Base-by-base conservation (phyloP, 1,140 invertebrate genomes). In the Aleiodes sp. region DNA sequence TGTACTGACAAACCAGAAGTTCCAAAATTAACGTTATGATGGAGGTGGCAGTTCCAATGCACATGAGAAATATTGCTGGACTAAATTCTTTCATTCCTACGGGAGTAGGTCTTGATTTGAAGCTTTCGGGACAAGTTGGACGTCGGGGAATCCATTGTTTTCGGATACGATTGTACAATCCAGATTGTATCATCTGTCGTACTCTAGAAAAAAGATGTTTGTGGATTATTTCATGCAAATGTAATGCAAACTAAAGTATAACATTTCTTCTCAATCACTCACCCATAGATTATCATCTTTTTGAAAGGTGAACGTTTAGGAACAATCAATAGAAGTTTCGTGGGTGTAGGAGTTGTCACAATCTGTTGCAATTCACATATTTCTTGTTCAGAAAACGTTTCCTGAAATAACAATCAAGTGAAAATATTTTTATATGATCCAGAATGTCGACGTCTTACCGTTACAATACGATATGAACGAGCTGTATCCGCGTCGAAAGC, bases 271-370 rank as follows among this genome's bases (percentile, higher is more conserved):
- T 29, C 57, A 46, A 19, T 60, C 12, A 76, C 78, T 80, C 80
- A 91, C 90, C 89, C 90, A 70, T 88, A 88, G 64, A 87, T 86
- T 4, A 91, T 78, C 57, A 90, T 83, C 78, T 91, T 89, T 12
- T 86, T 87, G 78, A 90, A 89, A 0, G 89, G 89, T 16, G 90
- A 91, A 41, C 84, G 79, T 76, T 90, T 90, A 60, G 86, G 86
- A 28, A 89, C 82, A 12, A 87, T 84, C 16, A 79, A 80, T 1
- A 85, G 83, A 65, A 88, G 86, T 37, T 86, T 84, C 66, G 88
- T 85, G 0, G 87, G 84, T 0, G 85, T 86, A 75, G 88, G 87
- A 70, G 91, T 76, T 60, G 85, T 80, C n/a, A 91, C n/a, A n/a
- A n/a, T 87, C 76, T 90, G 88, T 0, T 84, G 84, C 2, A 89